These are phyloP conservation scores for Rachycentron canadum DNA, from an alignment of 2,797 vertebrate genomes.

Conservation along the genomic window DNA sequence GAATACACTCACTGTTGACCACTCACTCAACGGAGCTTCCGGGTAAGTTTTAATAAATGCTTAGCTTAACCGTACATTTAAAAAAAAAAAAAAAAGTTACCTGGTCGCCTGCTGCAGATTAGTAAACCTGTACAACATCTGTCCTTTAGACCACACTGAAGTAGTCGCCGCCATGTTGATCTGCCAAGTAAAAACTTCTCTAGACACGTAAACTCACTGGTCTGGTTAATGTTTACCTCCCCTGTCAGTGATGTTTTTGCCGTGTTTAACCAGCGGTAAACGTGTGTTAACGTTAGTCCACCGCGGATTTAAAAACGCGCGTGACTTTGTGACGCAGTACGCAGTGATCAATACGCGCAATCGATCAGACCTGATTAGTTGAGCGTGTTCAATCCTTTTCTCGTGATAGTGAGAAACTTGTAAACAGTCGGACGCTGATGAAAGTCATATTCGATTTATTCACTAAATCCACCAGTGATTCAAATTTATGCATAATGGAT, in stretches of 20 bases:
- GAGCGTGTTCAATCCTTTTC: not conserved
- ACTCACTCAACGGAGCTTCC: not conserved
- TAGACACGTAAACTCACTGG: constrained; percentile 5
- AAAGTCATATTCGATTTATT: no score
- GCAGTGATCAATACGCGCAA: constrained; percentile 13
- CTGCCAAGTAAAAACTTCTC: not conserved
- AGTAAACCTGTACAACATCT: constrained; percentile 23
- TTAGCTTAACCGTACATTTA: not conserved
- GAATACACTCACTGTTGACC: not conserved
- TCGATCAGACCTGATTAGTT: constrained; percentile 50
- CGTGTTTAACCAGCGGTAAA: not conserved
- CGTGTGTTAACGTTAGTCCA: constrained; percentile 5
- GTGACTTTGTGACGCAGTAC: constrained; percentile 36
- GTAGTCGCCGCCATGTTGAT: constrained; percentile 65
- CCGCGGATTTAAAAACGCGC: constrained; percentile 43
- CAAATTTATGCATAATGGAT: no score
- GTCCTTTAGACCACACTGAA: constrained; percentile 36
- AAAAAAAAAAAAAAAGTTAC: constrained; percentile 34
- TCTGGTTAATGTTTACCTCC: constrained; percentile 72
- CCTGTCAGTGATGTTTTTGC: not conserved
- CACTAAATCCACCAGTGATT: no score
- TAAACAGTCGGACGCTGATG: no score
- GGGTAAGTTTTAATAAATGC: not conserved
- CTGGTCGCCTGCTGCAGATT: constrained; percentile 50
- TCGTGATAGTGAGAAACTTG: no score